These are phyloP conservation scores for Zaprionus vittiger DNA, from an alignment of 1,140 invertebrate species.

Conservation along the genomic window DNA sequence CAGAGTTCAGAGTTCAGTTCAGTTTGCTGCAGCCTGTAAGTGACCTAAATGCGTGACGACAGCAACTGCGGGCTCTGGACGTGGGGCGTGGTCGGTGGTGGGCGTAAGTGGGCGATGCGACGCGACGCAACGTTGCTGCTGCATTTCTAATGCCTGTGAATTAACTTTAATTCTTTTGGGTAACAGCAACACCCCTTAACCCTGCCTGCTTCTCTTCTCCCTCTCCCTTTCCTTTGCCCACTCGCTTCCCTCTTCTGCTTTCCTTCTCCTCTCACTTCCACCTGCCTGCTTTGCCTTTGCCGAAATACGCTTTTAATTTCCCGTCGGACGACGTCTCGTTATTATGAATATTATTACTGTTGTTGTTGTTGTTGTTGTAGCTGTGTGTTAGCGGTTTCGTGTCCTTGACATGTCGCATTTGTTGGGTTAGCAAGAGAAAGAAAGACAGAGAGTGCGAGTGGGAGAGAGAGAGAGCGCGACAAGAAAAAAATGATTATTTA, in stretches of 20 bases:
- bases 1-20: constrained; percentile 23
- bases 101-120: background rate
- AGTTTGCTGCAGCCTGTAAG: constrained; percentile 26
- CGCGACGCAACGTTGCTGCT: constrained; percentile 9
- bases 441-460: background rate
- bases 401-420: constrained; percentile 47
- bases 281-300: background rate
- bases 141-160: constrained; percentile 40
- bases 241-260: too few relatives aligned
- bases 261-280: background rate
- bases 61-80: constrained; percentile 22
- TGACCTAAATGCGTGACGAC: constrained; percentile 73
- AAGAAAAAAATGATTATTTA: constrained; percentile 17
- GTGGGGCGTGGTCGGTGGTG: constrained; percentile 20
- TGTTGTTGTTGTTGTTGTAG: constrained; percentile 6
- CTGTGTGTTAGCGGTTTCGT: constrained; percentile 25
- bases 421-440: constrained; percentile 15
- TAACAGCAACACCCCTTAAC: background rate
- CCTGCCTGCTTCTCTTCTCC: background rate
- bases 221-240: background rate
- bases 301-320: constrained; percentile 28
- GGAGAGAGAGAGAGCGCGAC: background rate
- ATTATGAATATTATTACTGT: constrained; percentile 16
- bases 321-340: constrained; percentile 9
- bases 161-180: constrained; percentile 36